phyloP scores from a whole-genome alignment of 2,888 invertebrate species.

The Norana najaformis region DNA sequence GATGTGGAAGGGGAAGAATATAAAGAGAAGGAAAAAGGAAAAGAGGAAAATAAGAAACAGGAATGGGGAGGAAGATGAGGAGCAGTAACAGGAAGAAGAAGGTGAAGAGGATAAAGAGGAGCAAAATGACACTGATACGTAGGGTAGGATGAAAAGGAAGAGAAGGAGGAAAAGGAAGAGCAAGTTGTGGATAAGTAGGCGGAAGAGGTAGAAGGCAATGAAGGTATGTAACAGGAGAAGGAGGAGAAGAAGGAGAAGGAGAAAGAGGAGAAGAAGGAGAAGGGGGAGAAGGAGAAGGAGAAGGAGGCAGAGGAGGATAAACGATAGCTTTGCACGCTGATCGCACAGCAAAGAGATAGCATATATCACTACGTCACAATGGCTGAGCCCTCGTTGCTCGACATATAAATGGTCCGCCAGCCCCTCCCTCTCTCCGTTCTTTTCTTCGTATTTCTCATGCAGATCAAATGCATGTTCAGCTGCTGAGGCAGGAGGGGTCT shows the following conservation, averaged over 20 bases:
- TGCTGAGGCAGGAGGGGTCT: background rate
- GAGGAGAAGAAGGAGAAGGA: background rate
- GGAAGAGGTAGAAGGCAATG: too few relatives aligned
- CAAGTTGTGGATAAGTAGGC: too few relatives aligned
- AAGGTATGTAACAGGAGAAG: background rate
- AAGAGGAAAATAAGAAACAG: too few relatives aligned
- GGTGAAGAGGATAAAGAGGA: too few relatives aligned
- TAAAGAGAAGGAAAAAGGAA: too few relatives aligned
- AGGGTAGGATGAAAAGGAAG: too few relatives aligned
- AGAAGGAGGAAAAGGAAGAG: too few relatives aligned
- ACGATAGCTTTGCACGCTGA: background rate
- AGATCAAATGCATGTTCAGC: slow-evolving; percentile 4
- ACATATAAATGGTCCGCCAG: background rate
- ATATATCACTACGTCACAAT: background rate
- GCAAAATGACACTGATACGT: too few relatives aligned
- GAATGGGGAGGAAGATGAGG: background rate
- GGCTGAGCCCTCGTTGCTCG: background rate
- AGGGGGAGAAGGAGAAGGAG: background rate
- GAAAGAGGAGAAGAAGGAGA: background rate
- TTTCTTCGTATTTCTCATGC: background rate
- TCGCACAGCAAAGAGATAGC: background rate
- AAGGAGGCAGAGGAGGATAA: background rate
- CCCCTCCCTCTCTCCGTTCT: background rate
- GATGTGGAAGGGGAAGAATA: too few relatives aligned
- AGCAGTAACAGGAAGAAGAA: background rate